phyloP scores from a whole-genome alignment of 2,797 vertebrate genomes.

The Lepilemur septentrionalis region DNA sequence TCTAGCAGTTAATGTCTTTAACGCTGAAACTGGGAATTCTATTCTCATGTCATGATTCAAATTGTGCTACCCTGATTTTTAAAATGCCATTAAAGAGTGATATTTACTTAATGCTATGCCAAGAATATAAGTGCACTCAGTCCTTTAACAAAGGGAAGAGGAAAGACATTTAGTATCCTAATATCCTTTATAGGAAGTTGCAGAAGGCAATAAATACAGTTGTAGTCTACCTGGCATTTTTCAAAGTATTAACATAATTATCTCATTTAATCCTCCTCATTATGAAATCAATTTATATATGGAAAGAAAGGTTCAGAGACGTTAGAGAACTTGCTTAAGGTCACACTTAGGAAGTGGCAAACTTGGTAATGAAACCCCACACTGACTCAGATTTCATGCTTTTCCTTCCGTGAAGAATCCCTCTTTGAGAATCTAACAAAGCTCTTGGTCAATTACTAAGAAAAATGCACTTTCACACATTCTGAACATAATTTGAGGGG shows the following conservation, averaged over 20 bases:
- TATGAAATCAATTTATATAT: background rate
- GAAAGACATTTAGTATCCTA: background rate
- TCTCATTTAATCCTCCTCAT: background rate
- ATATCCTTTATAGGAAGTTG: background rate
- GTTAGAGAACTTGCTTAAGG: background rate
- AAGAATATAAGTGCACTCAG: background rate
- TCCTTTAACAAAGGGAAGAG: background rate
- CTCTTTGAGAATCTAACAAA: background rate
- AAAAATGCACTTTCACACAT: background rate
- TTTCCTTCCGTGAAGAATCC: background rate
- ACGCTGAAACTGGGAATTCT: background rate
- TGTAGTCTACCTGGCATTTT: background rate
- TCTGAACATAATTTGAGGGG: background rate
- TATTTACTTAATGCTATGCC: background rate
- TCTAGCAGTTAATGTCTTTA: background rate
- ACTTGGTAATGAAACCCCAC: background rate
- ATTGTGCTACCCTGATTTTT: background rate
- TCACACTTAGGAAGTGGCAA: background rate
- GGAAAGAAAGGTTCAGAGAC: background rate
- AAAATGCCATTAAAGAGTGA: background rate
- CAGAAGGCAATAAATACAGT: background rate
- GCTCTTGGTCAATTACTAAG: background rate
- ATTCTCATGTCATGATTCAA: background rate
- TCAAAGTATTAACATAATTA: background rate
- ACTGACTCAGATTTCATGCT: background rate